Evolutionary conservation across 2,113 vertebrate species (phyloP).

Genomic region (Nannospalax galili): DNA sequence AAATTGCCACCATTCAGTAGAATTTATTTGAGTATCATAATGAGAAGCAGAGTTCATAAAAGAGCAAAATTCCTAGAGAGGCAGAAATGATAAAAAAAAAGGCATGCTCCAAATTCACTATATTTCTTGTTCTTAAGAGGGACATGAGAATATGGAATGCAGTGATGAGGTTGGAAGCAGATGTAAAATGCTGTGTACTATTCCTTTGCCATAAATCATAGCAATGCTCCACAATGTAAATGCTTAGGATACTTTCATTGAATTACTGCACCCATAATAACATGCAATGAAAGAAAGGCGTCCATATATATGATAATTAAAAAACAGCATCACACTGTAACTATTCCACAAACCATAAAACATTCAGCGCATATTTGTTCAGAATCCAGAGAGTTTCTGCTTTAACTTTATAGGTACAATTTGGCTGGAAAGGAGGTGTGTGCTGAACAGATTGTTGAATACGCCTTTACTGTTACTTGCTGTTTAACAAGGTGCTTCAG

Average conservation of each 20-base stretch:
- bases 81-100: conserved; percentile 17
- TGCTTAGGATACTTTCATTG: conserved; percentile 57
- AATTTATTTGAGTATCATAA: conserved; percentile 41
- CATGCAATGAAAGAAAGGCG: conserved; percentile 46
- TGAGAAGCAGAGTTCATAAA: neutral
- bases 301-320: conserved; percentile 67
- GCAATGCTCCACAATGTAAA: conserved; percentile 50
- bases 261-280: conserved; percentile 62
- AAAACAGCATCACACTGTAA: conserved; percentile 58
- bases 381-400: conserved; percentile 63
- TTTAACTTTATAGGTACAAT: conserved; percentile 74
- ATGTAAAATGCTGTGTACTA: neutral
- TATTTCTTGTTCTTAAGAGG: conserved; percentile 63
- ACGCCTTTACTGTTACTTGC: conserved; percentile 50
- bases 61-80: conserved; percentile 32
- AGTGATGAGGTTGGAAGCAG: conserved; percentile 54
- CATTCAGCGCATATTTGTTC: conserved; percentile 62
- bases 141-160: conserved; percentile 26
- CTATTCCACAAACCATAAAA: conserved; percentile 61
- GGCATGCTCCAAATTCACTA: neutral
- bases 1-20: conserved; percentile 26
- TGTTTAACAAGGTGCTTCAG: conserved; percentile 76
- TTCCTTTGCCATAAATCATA: neutral
- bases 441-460: conserved; percentile 79
- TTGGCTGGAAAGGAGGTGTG: conserved; percentile 69